phyloP scores from a whole-genome alignment of 2,113 vertebrate genomes.

The Delphinapterus leucas region DNA sequence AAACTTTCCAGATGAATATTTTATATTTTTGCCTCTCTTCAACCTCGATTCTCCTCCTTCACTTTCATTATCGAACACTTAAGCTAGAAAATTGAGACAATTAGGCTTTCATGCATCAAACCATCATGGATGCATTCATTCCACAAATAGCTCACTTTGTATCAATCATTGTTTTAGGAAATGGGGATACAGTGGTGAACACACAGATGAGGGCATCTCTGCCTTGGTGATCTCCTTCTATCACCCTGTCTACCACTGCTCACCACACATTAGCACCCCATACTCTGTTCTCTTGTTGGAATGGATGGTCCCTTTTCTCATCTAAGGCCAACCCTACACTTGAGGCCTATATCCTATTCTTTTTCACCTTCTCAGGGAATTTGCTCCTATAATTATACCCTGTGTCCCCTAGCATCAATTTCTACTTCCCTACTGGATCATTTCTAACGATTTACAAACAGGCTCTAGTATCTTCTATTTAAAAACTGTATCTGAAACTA shows the following conservation, averaged over 20 bases:
- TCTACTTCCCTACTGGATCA: neutral
- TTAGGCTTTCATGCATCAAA: neutral
- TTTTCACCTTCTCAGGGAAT: neutral
- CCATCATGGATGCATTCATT: neutral
- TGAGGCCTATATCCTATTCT: neutral
- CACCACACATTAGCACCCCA: neutral
- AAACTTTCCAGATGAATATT: neutral
- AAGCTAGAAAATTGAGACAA: neutral
- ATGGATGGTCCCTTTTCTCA: neutral
- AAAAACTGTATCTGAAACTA: neutral
- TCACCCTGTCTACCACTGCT: neutral
- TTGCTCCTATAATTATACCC: neutral
- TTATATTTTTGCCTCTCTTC: neutral
- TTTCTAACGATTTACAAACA: neutral
- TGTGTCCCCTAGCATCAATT: neutral
- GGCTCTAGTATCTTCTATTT: neutral
- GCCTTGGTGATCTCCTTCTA: neutral
- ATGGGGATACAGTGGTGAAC: neutral
- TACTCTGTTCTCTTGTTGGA: no score
- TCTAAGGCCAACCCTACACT: neutral
- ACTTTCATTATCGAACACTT: neutral
- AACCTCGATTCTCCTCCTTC: neutral
- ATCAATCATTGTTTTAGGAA: neutral
- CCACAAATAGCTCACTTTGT: neutral
- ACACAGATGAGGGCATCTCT: neutral